phyloP scores from a whole-genome alignment of 2,888 invertebrate species.

The Glyphotaelius pellucidus region DNA sequence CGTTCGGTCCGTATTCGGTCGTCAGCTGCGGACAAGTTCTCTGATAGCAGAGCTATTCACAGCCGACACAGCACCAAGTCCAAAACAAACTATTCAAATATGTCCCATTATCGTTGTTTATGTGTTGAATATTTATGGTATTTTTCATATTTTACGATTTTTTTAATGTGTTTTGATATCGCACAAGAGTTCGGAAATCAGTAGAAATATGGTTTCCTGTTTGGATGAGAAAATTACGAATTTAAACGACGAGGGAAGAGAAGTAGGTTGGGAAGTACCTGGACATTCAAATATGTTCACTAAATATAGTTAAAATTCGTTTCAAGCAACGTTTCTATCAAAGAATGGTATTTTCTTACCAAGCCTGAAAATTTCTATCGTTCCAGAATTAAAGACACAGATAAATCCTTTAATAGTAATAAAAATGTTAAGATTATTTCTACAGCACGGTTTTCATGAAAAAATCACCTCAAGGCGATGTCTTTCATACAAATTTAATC shows the following conservation, averaged over 20 bases:
- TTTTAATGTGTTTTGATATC: not conserved
- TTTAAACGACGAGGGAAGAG: not conserved
- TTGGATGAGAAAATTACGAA: not conserved
- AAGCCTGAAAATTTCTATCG: not conserved
- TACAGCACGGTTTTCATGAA: no score
- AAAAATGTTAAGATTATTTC: no score
- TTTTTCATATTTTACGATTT: not conserved
- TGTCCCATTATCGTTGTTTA: slow-evolving; percentile 35
- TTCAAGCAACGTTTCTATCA: not conserved
- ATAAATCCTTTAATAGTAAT: no score
- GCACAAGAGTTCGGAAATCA: not conserved
- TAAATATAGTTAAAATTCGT: not conserved
- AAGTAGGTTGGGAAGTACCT: not conserved
- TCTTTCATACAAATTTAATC: no score
- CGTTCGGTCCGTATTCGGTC: slow-evolving; percentile 56
- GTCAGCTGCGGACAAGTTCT: slow-evolving; percentile 31
- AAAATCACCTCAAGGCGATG: no score
- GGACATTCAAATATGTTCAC: not conserved
- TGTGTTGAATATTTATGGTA: not conserved
- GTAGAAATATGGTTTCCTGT: not conserved
- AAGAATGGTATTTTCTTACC: no score
- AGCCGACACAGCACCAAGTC: slow-evolving; percentile 4
- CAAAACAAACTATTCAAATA: slow-evolving; percentile 28
- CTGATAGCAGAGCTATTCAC: not conserved
- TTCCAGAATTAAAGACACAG: not conserved